Evolutionary conservation across 2,113 vertebrate genomes (phyloP), one percentile per base, ranked within the genome.

Genomic region (Climacteris rufus): DNA sequence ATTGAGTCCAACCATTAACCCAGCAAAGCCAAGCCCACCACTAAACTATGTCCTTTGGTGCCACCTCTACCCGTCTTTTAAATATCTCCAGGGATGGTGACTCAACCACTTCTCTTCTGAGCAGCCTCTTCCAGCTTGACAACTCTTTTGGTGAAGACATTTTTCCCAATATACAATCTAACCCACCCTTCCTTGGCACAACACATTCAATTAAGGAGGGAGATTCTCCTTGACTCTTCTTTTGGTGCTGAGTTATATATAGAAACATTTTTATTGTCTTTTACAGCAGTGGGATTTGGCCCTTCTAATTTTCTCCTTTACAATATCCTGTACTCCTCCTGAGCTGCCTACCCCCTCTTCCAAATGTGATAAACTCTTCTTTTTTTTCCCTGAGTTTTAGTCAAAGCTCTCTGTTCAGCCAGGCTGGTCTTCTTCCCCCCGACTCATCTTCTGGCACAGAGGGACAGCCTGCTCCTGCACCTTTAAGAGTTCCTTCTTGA

Each of bases 61-160:
- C 8, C 44, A 47, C 7, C 3, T 72, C 24, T 45, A 44, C 19
- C 10, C 0, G 0, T 5, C 27, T 74, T 52, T 52, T 39, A 42
- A 72, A 37, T 33, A 28, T 3, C 8, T 50, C 10, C 14, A 50
- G 31, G 12, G 17, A 22, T 1, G 3, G 1, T 56, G 50, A 64
- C 17, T 35, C 31, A 44, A 20, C 5, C 5, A 24, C 22, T 82
- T 59, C 33, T n/a, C 19, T n/a, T n/a, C 19, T n/a, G 10, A 15
- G 4, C 23, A 60, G 14, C 21, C 27, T 77, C 4, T 59, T 68
- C 21, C 15, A 37, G 6, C 7, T 28, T 77, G 63, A 28, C 33
- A 33, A 15, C 11, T 21, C 0, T n/a, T 44, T 52, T 33, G 27
- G 7, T 52, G 22, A 52, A 52, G 63, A 60, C 44, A 27, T 33